Base-by-base conservation (phyloP, 2,797 vertebrate genomes). In the Alectoris magna region DNA sequence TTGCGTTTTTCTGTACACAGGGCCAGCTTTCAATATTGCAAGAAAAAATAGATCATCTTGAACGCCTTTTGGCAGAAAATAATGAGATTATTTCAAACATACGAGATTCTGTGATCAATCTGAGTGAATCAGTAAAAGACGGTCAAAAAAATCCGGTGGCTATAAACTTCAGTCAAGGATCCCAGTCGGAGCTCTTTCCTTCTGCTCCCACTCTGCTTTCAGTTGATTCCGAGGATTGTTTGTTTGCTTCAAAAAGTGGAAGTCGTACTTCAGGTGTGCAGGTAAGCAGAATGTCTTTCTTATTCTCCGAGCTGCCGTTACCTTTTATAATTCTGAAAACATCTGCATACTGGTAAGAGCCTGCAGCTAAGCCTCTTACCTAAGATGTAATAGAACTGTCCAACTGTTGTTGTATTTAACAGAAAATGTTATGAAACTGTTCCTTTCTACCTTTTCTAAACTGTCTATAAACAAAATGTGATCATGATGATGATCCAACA, bases 1-100 rank as follows among this genome's bases (percentile, higher is more conserved):
- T 96, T 55, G 14, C 18, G 23, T 84, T 55, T 66, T 74, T 83
- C 95, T 93, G 80, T 44, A 39, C 15, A 34, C 95, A 99, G 99
- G 98, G 98, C 11, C 98, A 99, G 48, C 98, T 99, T 93, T 98
- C 97, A 85, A 97, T 98, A 96, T 97, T 99, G 82, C 98, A 99
- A 97, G 97, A 98, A 93, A 99, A 99, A 98, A 99, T 99, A 85
- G 98, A 99, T 92, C 98, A 98, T 82, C 97, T 99, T 93, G 99
- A 99, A 94, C 98, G 84, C 44, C 98, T 99, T 41, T 97, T 99
- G 53, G 98, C 98, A 18, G 98, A 98, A 97, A 99, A 99, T 97
- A 99, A 99, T 96, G 98, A 97, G 41, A 98, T 99, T 93, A 99
- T 99, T 94, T 98, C 98, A 84, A 98, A 97, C 59, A 98, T 99